Evolutionary conservation across 1,140 invertebrate species (phyloP), one percentile per base, ranked within the genome.

Genomic region (Melanaphis sacchari): DNA sequence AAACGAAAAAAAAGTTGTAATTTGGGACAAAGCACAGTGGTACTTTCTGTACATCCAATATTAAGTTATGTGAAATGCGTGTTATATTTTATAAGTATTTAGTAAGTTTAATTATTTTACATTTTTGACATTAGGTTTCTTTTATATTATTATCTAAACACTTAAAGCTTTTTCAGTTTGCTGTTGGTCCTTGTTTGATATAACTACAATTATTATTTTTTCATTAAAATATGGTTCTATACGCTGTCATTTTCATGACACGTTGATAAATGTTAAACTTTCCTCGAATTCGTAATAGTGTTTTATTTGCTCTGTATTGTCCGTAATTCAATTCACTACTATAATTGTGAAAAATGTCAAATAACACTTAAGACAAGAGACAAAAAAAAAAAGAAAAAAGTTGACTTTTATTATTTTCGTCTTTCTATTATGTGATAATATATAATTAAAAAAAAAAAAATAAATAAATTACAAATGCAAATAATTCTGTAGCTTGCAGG

Each of bases 391-490:
- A 15, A 43, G 43, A 31, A 15, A 46, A 88, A 46, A n/a, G 31
- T 36, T 88, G 31, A 36, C 43, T n/a, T n/a, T 31, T 49, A 49
- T 88, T 88, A 88, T 49, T 88, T 88, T 87, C 15, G 41, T 46
- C 11, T 15, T 87, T 87, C 41, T 40, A 43, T 85, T 26, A 84
- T 87, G 26, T 31, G 1, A 87, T 76, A 87, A 46, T 43, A 21
- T 88, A 15, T 88, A 88, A 88, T 88, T 88, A n/a, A 88, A 88
- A 88, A 82, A n/a, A 21, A 36, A 49, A n/a, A 88, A 88, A 88
- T 40, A n/a, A 21, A 36, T 31, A 41, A 41, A 40, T 85, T 85
- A 2, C 24, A 26, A 40, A 26, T 1, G 40, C 41, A 85, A 85
- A 31, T 40, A 85, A 85, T 3, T 36, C 31, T 76, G 59, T 76